Base-by-base conservation (phyloP, 2,113 vertebrate genomes). In the Sprattus sprattus region DNA sequence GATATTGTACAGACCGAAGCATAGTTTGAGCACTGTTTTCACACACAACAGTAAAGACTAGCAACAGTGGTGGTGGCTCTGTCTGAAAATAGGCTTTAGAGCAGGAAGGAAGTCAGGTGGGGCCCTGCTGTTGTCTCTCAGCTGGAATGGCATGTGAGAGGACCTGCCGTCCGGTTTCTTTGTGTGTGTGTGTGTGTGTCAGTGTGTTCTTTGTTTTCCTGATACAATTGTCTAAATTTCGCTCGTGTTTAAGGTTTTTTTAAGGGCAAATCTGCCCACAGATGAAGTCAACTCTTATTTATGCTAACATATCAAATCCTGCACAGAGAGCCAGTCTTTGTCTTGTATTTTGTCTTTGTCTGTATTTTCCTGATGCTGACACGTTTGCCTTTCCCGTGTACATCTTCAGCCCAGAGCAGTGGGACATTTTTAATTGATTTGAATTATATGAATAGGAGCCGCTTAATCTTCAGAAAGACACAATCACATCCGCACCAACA, bases 91-190 rank as follows among this genome's bases (percentile, higher is more conserved):
- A 93, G 83, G 49, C 84, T 13, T 80, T 83, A 46, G 9, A 81
- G 84, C 91, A 93, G 92, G 91, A 93, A 93, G 89, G 87, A 89
- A 90, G 81, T 89, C 89, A 91, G 88, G 89, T 85, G 89, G 87
- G 87, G 91, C 81, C 64, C 71, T 49, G 81, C 32, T 82, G 45
- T 87, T 83, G 75, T 49, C 81, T n/a, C 85, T 60, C 44, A 49
- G 28, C 52, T 64, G 78, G 57, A 81, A 46, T 32, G 52, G 81
- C 45, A 81, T 80, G 50, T 84, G 52, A 83, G 28, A 83, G 15
- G 4, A 32, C 28, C 28, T 15, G 32, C 47, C 7, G 28, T 39
- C 52, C 10, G 49, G 11, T 50, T 54, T 25, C 28, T 32, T 16
- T 39, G 82, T 39, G 47, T 52, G 47, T 83, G 49, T 44, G 7